These are phyloP conservation scores for Cantharis flavilabris DNA, from an alignment of 2,888 invertebrate species.

Conservation along the genomic window DNA sequence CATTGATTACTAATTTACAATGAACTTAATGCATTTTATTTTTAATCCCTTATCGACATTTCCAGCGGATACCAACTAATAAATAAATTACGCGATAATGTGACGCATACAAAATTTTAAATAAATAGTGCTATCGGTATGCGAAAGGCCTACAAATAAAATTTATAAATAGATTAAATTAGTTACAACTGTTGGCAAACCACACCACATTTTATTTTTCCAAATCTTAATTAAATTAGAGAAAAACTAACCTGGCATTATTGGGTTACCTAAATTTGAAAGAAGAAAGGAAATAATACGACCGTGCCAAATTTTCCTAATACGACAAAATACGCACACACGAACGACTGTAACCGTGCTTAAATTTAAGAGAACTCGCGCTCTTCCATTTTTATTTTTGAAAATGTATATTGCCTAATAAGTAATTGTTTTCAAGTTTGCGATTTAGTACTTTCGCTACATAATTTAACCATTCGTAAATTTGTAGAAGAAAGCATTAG, in stretches of 20 bases:
- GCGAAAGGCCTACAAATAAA: background rate
- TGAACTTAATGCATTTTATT: background rate
- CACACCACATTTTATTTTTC: background rate
- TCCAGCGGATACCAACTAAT: background rate
- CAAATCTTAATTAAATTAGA: background rate
- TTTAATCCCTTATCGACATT: background rate
- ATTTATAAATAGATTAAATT: background rate
- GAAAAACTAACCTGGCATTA: background rate
- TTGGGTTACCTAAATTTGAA: background rate
- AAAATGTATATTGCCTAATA: background rate
- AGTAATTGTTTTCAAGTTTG: background rate
- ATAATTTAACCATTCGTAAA: background rate
- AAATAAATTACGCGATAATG: background rate
- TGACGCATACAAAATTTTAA: background rate
- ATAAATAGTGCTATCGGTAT: background rate
- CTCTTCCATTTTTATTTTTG: background rate
- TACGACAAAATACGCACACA: background rate
- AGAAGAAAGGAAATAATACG: background rate
- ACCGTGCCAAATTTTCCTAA: background rate
- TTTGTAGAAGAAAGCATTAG: background rate
- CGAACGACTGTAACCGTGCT: background rate
- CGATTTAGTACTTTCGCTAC: background rate
- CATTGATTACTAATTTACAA: background rate
- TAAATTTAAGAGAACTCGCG: background rate
- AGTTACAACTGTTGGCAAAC: background rate